Evolutionary conservation across 2,113 vertebrate genomes (phyloP).

Genomic region (Heloderma charlesbogerti): DNA sequence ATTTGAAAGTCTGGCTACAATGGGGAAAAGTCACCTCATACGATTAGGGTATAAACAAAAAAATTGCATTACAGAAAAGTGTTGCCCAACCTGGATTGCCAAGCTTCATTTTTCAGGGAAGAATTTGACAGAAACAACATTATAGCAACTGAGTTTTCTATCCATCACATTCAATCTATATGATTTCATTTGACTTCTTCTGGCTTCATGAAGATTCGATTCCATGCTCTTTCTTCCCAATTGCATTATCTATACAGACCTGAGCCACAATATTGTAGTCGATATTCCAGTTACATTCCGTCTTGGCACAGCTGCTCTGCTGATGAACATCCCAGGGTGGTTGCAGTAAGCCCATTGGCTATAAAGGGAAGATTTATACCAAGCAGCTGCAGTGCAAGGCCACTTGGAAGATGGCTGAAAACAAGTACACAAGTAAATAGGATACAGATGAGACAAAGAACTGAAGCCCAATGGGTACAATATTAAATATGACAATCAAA

Average conservation of each 20-base stretch:
- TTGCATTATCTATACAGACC: neutral
- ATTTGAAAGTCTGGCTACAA: neutral
- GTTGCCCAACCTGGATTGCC: neutral
- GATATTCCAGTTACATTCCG: slow-evolving; percentile 4
- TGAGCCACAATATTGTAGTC: slow-evolving; percentile 1
- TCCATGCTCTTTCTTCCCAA: slow-evolving; percentile 1
- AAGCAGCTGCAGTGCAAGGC: neutral
- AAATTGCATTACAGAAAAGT: slow-evolving; percentile 25
- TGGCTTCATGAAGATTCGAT: slow-evolving; percentile 12
- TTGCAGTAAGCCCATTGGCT: neutral
- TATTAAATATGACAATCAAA: neutral
- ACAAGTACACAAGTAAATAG: slow-evolving; percentile 5
- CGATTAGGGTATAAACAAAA: slow-evolving; percentile 12
- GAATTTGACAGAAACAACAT: slow-evolving; percentile 4
- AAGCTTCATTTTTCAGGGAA: neutral
- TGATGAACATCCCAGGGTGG: accelerated
- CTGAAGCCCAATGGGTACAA: neutral
- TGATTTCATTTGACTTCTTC: neutral
- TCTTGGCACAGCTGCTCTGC: neutral
- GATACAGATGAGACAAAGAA: neutral
- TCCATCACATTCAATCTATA: slow-evolving; percentile 15
- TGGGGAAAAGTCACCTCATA: neutral
- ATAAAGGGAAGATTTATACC: neutral
- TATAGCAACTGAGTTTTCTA: slow-evolving; percentile 8
- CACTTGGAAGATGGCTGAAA: neutral